These are phyloP conservation scores for Crotalus helleri DNA, from an alignment of 2,113 vertebrate species.

Conservation along the genomic window DNA sequence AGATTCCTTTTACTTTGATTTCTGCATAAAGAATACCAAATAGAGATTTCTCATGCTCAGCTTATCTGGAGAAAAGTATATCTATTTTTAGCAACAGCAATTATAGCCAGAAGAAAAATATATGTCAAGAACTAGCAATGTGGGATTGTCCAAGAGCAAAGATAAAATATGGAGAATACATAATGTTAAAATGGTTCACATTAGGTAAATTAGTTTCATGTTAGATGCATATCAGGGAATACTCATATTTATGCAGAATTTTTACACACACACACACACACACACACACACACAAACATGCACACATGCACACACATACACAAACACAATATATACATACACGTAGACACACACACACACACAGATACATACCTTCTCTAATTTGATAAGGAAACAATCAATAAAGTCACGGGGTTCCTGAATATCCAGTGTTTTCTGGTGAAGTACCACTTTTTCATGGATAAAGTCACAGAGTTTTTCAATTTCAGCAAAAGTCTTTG, in stretches of 20 bases:
- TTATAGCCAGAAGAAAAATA: not conserved
- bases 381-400: slow-evolving; percentile 60
- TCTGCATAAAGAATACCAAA: not conserved
- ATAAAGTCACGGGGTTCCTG: slow-evolving; percentile 63
- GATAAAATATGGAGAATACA: not conserved
- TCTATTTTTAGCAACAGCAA: not conserved
- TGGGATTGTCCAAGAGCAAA: not conserved
- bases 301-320: not conserved
- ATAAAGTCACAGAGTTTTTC: slow-evolving; percentile 53
- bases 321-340: slow-evolving; percentile 2
- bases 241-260: not conserved
- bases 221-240: not conserved
- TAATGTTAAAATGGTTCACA: not conserved
- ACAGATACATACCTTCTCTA: slow-evolving; percentile 51
- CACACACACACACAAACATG: too few relatives aligned
- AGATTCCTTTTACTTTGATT: not conserved
- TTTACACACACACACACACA: not conserved
- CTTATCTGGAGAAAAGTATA: not conserved
- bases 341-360: not conserved
- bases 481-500: slow-evolving; percentile 33
- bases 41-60: not conserved
- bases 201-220: not conserved
- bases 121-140: not conserved
- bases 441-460: slow-evolving; percentile 37
- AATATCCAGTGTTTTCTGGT: slow-evolving; percentile 54